Percentiles rank a stretch among this genome's conserved stretches.
phyloP scores from a whole-genome alignment of 2,113 vertebrate genomes.

The Otolemur garnettii region DNA sequence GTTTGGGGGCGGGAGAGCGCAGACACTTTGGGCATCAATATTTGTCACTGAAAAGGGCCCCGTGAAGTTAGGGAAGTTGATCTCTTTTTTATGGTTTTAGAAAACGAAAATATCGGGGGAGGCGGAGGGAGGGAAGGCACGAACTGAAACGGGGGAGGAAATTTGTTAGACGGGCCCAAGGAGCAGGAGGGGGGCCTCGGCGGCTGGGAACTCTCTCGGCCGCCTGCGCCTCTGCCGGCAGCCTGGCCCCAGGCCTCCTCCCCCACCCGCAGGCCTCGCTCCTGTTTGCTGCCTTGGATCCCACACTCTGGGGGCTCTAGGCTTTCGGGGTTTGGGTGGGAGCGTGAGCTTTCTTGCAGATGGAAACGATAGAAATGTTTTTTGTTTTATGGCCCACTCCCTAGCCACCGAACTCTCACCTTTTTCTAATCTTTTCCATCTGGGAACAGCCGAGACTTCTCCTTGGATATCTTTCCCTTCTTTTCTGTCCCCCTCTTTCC shows the following conservation, averaged over 20 bases:
- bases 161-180: conserved; percentile 23
- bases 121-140: conserved; percentile 73
- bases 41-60: conserved; percentile 83
- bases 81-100: conserved; percentile 85
- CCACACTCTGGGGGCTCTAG: background rate
- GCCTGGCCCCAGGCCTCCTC: background rate
- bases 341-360: background rate
- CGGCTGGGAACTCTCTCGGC: conserved; percentile 54
- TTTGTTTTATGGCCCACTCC: conserved; percentile 29
- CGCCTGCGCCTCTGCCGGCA: conserved; percentile 53
- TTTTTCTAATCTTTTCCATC: background rate
- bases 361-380: background rate
- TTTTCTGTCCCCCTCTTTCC: background rate
- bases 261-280: background rate
- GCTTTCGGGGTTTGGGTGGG: background rate
- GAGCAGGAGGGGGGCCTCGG: conserved; percentile 61
- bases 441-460: background rate
- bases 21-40: conserved; percentile 84
- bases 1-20: conserved; percentile 83
- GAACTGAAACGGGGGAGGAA: conserved; percentile 66
- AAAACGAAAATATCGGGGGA: conserved; percentile 79
- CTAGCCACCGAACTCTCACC: background rate
- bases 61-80: conserved; percentile 82
- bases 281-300: background rate
- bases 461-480: background rate